Evolutionary conservation across 2,797 vertebrate genomes (phyloP).

Genomic region (Melanogrammus aeglefinus): DNA sequence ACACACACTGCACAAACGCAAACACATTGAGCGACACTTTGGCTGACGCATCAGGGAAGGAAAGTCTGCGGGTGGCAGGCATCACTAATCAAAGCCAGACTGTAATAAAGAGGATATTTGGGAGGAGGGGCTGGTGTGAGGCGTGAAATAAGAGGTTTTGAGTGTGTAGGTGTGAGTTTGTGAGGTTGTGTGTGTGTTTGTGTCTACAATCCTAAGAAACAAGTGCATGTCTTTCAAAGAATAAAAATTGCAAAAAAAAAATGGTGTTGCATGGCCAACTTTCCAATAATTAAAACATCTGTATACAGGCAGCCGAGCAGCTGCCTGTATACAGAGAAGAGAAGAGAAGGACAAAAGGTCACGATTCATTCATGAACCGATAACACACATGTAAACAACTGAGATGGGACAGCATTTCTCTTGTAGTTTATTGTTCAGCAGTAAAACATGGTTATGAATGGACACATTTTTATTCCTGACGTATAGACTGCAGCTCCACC

Average conservation of each 20-base stretch:
- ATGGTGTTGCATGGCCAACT: too few relatives aligned
- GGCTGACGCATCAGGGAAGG: slow-evolving; percentile 69
- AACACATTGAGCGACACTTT: slow-evolving; percentile 72
- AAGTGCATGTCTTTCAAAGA: not conserved
- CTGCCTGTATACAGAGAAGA: too few relatives aligned
- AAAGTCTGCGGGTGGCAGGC: slow-evolving; percentile 81
- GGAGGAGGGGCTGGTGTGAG: slow-evolving; percentile 6
- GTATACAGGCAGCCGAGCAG: too few relatives aligned
- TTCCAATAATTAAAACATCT: too few relatives aligned
- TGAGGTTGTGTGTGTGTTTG: too few relatives aligned
- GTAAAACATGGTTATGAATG: slow-evolving; percentile 75
- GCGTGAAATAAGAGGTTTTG: not conserved
- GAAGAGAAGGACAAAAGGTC: not conserved
- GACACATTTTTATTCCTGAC: slow-evolving; percentile 67
- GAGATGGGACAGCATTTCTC: slow-evolving; percentile 46
- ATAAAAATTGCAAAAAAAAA: not conserved
- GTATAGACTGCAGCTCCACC: slow-evolving; percentile 42
- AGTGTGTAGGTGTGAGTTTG: not conserved
- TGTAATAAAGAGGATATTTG: slow-evolving; percentile 60
- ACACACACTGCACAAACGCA: slow-evolving; percentile 15
- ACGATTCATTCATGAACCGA: not conserved
- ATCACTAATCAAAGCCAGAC: slow-evolving; percentile 81
- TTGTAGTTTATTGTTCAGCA: slow-evolving; percentile 82
- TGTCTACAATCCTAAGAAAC: not conserved
- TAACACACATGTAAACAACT: not conserved